Percentiles rank a stretch among this genome's conserved stretches.
Conservation (phyloP, 2,888 invertebrate genomes). For the Galerucella pusilla region DNA sequence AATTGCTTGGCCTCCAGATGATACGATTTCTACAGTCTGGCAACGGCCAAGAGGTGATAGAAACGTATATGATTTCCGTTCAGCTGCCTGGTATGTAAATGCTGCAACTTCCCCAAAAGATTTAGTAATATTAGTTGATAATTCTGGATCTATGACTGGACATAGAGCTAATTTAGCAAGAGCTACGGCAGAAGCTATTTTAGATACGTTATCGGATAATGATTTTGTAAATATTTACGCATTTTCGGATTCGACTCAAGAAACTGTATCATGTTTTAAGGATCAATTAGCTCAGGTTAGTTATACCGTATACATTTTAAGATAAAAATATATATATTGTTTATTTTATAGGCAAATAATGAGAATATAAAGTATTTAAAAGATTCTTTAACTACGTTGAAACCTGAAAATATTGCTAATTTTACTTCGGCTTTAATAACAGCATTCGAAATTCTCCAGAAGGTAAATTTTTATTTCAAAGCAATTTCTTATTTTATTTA, state of each 20-base stretch:
- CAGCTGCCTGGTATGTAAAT: slow-evolving; percentile 95
- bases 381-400: slow-evolving; percentile 78
- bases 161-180: slow-evolving; percentile 86
- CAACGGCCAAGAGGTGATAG: slow-evolving; percentile 82
- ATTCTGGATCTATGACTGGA: slow-evolving; percentile 89
- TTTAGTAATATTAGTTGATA: slow-evolving; percentile 92
- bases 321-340: neutral
- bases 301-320: neutral
- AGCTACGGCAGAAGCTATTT: slow-evolving; percentile 87
- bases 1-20: slow-evolving; percentile 87
- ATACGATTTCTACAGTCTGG: slow-evolving; percentile 65
- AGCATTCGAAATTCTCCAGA: slow-evolving; percentile 91
- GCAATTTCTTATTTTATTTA: slow-evolving; percentile 1
- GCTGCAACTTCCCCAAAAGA: slow-evolving; percentile 98
- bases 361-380: slow-evolving; percentile 86
- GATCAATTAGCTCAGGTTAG: slow-evolving; percentile 87
- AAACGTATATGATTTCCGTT: slow-evolving; percentile 92
- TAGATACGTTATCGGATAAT: slow-evolving; percentile 95
- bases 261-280: slow-evolving; percentile 90
- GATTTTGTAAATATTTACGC: slow-evolving; percentile 96
- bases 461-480: slow-evolving; percentile 67
- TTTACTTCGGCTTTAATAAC: slow-evolving; percentile 91
- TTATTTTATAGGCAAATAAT: slow-evolving; percentile 74
- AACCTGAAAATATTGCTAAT: slow-evolving; percentile 86
- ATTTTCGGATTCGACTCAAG: slow-evolving; percentile 86